Evolutionary conservation across 2,888 invertebrate species (phyloP), one percentile per base, ranked within the genome.

Genomic region (Mycogona germanica): DNA sequence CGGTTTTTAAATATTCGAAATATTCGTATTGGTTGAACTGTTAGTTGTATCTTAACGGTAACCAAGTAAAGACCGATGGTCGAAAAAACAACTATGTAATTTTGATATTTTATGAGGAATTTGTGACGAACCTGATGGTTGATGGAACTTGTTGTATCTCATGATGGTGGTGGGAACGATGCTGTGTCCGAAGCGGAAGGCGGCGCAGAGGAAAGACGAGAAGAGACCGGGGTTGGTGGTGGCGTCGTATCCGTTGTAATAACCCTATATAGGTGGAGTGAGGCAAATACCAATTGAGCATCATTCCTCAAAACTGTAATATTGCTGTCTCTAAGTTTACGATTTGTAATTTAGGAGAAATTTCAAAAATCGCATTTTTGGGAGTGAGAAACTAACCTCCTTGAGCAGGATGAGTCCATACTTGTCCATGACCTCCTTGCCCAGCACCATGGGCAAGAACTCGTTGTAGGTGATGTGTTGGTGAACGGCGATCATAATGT

Each of bases 381-480:
- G n/a, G 28, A 12, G 5, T 45, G 14, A 4, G 26, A 5, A 45
- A 6, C 50, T 29, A 51, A 61, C 61, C 47, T 60, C 54, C 51
- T 61, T 57, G 12, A 62, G 59, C 12, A 65, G 57, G 30, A 66
- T 65, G 17, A 73, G 59, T 6, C 67, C 68, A 58, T 68, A 67
- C 45, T 66, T 63, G 44, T 65, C 57, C 57, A 65, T 65, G 21
- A 69, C 58, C 26, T 68, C 65, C 52, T 67, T 66, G 30, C 73
- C 74, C 21, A 74, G 61, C 14, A 74, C 63, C 64, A 70, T 65
- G 2, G 72, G 72, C 26, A 72, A 62, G 59, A 70, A 72, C 60
- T 72, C 70, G 45, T 65, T 66, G 62, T 65, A 71, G 0, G 71
- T 70, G 1, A 72, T 69, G 57, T 72, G 72, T 55, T 72, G 71